Evolutionary conservation across 2,888 invertebrate genomes (phyloP), one percentile per base, ranked within the genome.

Genomic region (Torymus auratus): DNA sequence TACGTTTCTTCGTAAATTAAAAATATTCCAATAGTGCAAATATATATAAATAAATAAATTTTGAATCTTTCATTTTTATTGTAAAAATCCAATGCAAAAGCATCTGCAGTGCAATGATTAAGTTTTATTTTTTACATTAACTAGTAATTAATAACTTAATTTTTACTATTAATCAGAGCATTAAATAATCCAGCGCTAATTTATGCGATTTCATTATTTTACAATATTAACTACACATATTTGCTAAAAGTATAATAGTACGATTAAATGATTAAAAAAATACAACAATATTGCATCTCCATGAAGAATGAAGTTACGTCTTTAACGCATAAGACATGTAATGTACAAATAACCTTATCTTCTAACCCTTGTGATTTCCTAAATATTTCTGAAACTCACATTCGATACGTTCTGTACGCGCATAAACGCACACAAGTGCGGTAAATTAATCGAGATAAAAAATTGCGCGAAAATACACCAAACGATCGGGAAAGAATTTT

Each of bases 401-500:
- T 15, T 58, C 17, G 52, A 73, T 76, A 79, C 72, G 76, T 76
- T 82, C 76, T 82, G 73, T 77, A 82, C 82, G 17, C 20, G 73
- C 55, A 69, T 55, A 56, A 50, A n/a, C 14, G 65, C 58, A 41
- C 50, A 65, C 64, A 20, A 72, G 23, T 74, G 71, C 52, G 15
- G 64, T 50, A 71, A 75, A 72, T 71, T 41, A 82, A 60, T 71
- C 12, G 20, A 70, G 67, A 78, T 72, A 65, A 62, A 82, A 75
- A 78, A 12, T 72, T 69, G 65, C 70, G 53, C 67, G 50, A 78
- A 80, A 65, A 62, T 71, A 52, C 71, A 77, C 15, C 4, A 68
- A 68, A 67, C 72, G 73, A 73, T 65, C 70, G 69, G 76, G 77
- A 80, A 77, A 77, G 53, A 77, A 76, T 75, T 82, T 80, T 82